Percentiles rank a stretch among this genome's conserved stretches.
These are phyloP conservation scores for Mormyrus proboscirostris DNA, from an alignment of 2,797 vertebrate species.

Conservation along the genomic window DNA sequence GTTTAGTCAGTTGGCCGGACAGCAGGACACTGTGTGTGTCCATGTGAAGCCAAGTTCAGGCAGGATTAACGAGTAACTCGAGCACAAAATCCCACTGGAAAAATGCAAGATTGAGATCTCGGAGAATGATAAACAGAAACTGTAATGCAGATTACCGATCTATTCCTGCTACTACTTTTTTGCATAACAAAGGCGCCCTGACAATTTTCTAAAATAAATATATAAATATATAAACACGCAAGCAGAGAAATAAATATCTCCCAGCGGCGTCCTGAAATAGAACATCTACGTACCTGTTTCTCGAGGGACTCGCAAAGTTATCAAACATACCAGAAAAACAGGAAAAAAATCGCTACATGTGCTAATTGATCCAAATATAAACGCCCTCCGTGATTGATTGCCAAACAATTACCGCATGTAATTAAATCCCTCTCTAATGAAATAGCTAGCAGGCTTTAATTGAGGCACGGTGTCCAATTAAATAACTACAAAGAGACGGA, in stretches of 20 bases:
- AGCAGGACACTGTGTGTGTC: neutral
- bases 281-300: neutral
- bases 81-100: neutral
- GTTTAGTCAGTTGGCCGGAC: slow-evolving; percentile 12
- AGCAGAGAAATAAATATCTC: slow-evolving; percentile 2
- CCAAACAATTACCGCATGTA: slow-evolving; percentile 7
- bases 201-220: neutral
- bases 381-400: neutral
- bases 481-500: neutral
- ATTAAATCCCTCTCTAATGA: neutral
- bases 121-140: neutral
- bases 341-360: neutral
- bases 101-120: neutral
- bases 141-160: neutral
- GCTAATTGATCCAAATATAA: slow-evolving; percentile 4
- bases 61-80: neutral
- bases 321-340: neutral
- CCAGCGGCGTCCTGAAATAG: neutral
- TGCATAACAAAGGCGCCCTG: neutral
- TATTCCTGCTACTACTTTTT: neutral
- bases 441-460: neutral
- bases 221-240: neutral
- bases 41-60: neutral
- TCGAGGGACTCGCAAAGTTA: neutral
- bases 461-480: slow-evolving; percentile 4